A percentile compares a stretch with the other conserved stretches of the same genome.
Conservation (phyloP, 2,888 invertebrate species). For the Lepidochrysops patricia region DNA sequence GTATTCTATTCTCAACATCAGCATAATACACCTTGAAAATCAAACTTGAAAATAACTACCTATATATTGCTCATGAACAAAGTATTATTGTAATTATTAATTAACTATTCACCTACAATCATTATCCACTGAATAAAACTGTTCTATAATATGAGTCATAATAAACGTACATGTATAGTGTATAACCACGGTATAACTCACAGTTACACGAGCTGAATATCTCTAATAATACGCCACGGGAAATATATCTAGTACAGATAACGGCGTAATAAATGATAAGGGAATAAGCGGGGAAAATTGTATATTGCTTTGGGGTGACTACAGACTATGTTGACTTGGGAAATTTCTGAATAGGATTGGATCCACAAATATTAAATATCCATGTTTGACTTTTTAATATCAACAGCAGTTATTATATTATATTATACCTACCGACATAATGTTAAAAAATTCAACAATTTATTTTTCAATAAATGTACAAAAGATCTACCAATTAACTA, state of each 20-base stretch:
- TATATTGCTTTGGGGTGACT: slow-evolving; percentile 32
- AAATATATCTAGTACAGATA: slow-evolving; percentile 41
- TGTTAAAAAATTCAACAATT: no score
- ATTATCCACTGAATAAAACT: neutral
- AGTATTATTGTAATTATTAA: slow-evolving; percentile 1
- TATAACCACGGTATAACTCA: slow-evolving; percentile 31
- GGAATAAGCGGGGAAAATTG: slow-evolving; percentile 36
- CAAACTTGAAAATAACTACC: no score
- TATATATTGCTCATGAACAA: no score
- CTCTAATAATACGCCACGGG: slow-evolving; percentile 43
- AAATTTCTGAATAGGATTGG: neutral
- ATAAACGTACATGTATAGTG: slow-evolving; percentile 33
- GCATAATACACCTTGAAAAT: no score
- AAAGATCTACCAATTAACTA: no score
- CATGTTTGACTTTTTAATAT: no score
- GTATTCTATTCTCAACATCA: no score
- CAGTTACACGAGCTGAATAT: slow-evolving; percentile 30
- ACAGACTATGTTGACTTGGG: slow-evolving; percentile 29
- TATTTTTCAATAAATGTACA: no score
- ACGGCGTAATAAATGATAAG: slow-evolving; percentile 48
- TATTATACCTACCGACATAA: no score
- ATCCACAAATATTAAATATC: neutral
- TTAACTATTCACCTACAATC: neutral
- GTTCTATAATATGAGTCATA: slow-evolving; percentile 18
- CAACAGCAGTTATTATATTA: neutral